Percentiles rank a stretch among this genome's conserved stretches.
Conservation (phyloP, 2,888 invertebrate genomes). For the Nesidiocoris tenuis region DNA sequence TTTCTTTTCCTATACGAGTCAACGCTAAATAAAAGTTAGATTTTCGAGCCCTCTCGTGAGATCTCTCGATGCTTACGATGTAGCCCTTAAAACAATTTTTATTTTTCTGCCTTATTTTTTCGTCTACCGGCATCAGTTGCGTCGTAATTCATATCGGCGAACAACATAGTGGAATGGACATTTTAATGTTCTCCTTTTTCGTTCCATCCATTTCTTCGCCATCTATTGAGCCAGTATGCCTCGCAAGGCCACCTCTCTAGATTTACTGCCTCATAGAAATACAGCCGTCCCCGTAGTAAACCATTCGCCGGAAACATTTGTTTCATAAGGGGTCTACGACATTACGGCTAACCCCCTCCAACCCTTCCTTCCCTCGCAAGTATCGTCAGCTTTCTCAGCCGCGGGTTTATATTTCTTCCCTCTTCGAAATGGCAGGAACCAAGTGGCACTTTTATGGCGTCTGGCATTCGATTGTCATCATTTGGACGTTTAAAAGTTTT, state of each 20-base stretch:
- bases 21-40: too few relatives aligned
- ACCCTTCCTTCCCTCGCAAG: too few relatives aligned
- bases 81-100: too few relatives aligned
- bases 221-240: too few relatives aligned
- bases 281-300: conserved; percentile 15
- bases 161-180: conserved; percentile 3
- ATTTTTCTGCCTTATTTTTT: too few relatives aligned
- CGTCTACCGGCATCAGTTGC: background rate
- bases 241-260: too few relatives aligned
- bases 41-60: too few relatives aligned
- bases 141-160: conserved; percentile 12
- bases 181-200: conserved; percentile 10
- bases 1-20: too few relatives aligned
- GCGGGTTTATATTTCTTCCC: too few relatives aligned
- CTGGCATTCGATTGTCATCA: background rate
- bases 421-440: background rate
- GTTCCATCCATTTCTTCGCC: background rate
- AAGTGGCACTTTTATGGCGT: background rate
- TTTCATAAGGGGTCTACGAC: conserved; percentile 8
- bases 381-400: too few relatives aligned
- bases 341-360: too few relatives aligned
- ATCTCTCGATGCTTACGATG: too few relatives aligned
- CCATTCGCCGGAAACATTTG: conserved; percentile 27
- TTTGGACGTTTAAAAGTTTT: background rate
- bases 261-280: conserved; percentile 14